These are phyloP conservation scores for Mugil cephalus DNA, from an alignment of 2,113 vertebrate species.

Conservation along the genomic window DNA sequence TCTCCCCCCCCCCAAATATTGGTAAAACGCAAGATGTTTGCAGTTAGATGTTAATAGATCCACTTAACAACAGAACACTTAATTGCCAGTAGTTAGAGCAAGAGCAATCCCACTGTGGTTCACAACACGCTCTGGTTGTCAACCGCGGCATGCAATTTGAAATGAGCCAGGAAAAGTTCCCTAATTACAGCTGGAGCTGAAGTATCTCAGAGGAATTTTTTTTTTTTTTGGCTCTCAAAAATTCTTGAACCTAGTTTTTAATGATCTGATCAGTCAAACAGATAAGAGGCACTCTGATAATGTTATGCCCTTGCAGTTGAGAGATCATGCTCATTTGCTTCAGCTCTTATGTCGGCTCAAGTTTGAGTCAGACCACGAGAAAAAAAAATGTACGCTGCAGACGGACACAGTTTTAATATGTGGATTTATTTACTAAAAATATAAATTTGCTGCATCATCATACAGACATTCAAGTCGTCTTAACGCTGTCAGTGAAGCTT, in stretches of 20 bases:
- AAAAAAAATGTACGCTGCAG: background rate
- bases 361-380: background rate
- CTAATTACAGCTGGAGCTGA: slow-evolving; percentile 24
- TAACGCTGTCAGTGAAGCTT: too few relatives aligned
- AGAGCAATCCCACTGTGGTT: slow-evolving; percentile 16
- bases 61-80: slow-evolving; percentile 31
- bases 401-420: background rate
- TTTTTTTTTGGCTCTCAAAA: slow-evolving; percentile 15
- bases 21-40: background rate
- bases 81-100: slow-evolving; percentile 27
- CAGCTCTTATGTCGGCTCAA: background rate
- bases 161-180: slow-evolving; percentile 13
- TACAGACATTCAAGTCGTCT: too few relatives aligned
- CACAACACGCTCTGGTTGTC: slow-evolving; percentile 13
- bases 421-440: background rate
- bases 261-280: slow-evolving; percentile 6
- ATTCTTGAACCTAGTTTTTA: slow-evolving; percentile 16
- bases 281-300: background rate
- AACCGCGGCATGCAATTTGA: slow-evolving; percentile 24
- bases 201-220: slow-evolving; percentile 9
- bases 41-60: background rate
- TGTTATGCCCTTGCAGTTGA: background rate
- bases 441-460: background rate
- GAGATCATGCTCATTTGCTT: background rate
- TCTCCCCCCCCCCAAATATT: too few relatives aligned